A percentile compares a stretch with the other conserved stretches of the same genome.
Conservation (phyloP, 2,113 vertebrate genomes). For the Takifugu flavidus region DNA sequence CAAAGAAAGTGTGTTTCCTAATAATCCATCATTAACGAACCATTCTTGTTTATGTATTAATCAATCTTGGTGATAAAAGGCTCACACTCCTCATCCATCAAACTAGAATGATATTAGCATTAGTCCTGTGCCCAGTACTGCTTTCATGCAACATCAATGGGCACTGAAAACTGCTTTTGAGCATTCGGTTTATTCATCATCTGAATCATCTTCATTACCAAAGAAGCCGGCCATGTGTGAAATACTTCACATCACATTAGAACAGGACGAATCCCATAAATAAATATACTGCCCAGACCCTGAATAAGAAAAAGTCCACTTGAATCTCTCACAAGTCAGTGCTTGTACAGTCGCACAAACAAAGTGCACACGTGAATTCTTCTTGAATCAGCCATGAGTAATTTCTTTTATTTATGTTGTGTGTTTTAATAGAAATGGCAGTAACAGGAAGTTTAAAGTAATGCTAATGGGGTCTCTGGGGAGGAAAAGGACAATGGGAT, state of each 20-base stretch:
- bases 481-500: conserved; percentile 8
- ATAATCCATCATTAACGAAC: conserved; percentile 22
- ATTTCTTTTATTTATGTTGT: neutral
- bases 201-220: conserved; percentile 10
- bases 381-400: neutral
- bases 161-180: too few species aligned
- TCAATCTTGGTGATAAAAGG: conserved; percentile 5
- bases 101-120: conserved; percentile 8
- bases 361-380: too few species aligned
- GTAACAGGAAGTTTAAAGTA: conserved; percentile 10
- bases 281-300: neutral
- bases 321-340: too few species aligned
- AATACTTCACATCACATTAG: neutral
- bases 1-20: neutral
- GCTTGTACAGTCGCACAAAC: too few species aligned
- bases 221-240: neutral
- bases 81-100: neutral
- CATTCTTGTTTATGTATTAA: conserved; percentile 49
- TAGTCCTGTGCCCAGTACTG: neutral
- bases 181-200: neutral
- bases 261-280: neutral
- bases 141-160: too few species aligned
- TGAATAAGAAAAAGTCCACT: too few species aligned
- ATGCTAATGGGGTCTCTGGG: conserved; percentile 26
- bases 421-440: conserved; percentile 1